Evolutionary conservation across 2,113 vertebrate genomes (phyloP).

Genomic region (Orcinus orca): DNA sequence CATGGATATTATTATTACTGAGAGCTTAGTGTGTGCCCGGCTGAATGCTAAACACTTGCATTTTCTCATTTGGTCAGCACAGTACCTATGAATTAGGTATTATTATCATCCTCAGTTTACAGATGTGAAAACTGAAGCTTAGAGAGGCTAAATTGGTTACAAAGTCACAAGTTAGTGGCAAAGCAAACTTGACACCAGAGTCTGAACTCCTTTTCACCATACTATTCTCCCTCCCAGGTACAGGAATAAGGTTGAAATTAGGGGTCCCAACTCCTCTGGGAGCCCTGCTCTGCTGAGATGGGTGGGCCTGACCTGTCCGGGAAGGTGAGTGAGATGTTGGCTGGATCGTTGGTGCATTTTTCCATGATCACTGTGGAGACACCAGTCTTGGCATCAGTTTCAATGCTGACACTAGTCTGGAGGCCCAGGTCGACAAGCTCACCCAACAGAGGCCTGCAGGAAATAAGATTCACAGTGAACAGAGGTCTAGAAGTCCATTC

Average conservation of each 20-base stretch:
- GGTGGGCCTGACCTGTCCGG: neutral
- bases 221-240: no score
- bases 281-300: neutral
- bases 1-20: neutral
- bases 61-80: neutral
- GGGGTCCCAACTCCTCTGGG: neutral
- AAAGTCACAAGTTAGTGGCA: neutral
- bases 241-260: neutral
- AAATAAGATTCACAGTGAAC: neutral
- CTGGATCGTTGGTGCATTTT: rapidly evolving
- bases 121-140: neutral
- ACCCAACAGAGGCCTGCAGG: neutral
- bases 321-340: neutral
- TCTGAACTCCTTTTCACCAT: neutral
- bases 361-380: rapidly evolving
- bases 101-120: neutral
- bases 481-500: neutral
- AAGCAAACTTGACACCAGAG: neutral
- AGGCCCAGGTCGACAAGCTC: rapidly evolving
- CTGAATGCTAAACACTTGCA: neutral
- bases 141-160: neutral
- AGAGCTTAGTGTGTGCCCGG: neutral
- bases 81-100: neutral
- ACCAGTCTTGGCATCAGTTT: rapidly evolving
- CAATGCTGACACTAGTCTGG: rapidly evolving